Percentiles rank a stretch among this genome's conserved stretches.
These are phyloP conservation scores for Hystrix brachyura DNA, from an alignment of 2,113 vertebrate genomes.

Conservation along the genomic window DNA sequence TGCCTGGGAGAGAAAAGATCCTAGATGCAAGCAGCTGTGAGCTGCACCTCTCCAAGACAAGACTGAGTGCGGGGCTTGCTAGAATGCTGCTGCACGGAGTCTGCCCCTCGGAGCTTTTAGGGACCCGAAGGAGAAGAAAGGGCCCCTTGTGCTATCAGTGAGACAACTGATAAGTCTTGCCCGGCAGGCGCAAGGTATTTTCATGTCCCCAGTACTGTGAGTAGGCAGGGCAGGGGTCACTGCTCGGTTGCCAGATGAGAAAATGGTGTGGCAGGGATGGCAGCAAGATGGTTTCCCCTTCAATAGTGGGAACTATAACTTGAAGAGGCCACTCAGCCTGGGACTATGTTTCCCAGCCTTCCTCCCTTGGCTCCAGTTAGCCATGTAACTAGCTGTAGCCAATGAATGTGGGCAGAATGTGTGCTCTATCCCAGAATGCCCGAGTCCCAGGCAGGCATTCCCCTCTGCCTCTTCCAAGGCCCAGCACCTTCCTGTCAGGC, in stretches of 20 bases:
- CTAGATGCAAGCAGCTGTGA: not conserved
- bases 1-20: not conserved
- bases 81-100: not conserved
- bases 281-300: not conserved
- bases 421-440: not conserved
- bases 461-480: not conserved
- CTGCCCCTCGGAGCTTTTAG: not conserved
- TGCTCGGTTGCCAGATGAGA: not conserved
- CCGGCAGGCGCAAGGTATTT: not conserved
- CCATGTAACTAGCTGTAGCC: not conserved
- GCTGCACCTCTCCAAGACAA: not conserved
- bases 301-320: not conserved
- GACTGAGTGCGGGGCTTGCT: not conserved
- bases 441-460: not conserved
- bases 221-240: not conserved
- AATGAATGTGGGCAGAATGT: not conserved
- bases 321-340: not conserved
- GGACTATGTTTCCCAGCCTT: conserved; percentile 45
- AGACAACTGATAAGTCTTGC: not conserved
- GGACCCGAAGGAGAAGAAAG: too few relatives aligned
- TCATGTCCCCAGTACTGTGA: too few relatives aligned
- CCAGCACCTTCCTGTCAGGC: not conserved
- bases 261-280: not conserved
- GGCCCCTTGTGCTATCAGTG: too few relatives aligned
- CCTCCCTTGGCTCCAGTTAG: not conserved